Evolutionary conservation across 2,797 vertebrate species (phyloP).

Genomic region (Micromesistius poutassou): DNA sequence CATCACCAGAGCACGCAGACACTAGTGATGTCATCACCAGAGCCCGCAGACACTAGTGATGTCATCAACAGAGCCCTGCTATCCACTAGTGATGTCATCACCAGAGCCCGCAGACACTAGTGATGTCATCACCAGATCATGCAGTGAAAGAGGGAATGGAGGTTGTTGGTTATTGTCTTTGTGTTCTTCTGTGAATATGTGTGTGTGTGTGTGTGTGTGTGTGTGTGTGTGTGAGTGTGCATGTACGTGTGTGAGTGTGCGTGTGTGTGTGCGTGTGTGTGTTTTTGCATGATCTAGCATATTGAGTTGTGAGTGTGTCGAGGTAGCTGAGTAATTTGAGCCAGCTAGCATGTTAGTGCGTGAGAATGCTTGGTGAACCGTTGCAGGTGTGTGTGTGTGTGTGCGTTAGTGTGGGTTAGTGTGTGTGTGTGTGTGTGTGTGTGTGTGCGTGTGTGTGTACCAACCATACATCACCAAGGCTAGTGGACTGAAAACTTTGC

Average conservation of each 20-base stretch:
- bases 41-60: neutral
- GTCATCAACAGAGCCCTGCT: too few relatives aligned
- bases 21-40: too few relatives aligned
- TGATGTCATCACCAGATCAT: neutral
- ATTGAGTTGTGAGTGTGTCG: neutral
- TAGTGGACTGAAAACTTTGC: slow-evolving; percentile 9
- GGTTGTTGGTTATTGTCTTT: neutral
- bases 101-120: neutral
- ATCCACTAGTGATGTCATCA: too few relatives aligned
- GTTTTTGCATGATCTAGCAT: neutral
- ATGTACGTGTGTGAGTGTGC: too few relatives aligned
- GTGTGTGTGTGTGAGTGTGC: too few relatives aligned
- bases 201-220: neutral
- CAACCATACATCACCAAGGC: slow-evolving; percentile 3
- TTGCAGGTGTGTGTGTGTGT: too few relatives aligned
- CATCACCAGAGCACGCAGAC: too few relatives aligned
- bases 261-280: too few relatives aligned
- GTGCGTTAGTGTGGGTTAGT: neutral
- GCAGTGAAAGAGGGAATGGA: neutral
- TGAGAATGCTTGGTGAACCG: too few relatives aligned
- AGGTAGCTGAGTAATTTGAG: neutral
- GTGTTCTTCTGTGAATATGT: neutral
- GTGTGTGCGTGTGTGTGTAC: too few relatives aligned
- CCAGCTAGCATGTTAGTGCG: neutral
- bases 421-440: too few relatives aligned